Conservation (phyloP, 2,888 invertebrate species). For the Anaspis maculata region DNA sequence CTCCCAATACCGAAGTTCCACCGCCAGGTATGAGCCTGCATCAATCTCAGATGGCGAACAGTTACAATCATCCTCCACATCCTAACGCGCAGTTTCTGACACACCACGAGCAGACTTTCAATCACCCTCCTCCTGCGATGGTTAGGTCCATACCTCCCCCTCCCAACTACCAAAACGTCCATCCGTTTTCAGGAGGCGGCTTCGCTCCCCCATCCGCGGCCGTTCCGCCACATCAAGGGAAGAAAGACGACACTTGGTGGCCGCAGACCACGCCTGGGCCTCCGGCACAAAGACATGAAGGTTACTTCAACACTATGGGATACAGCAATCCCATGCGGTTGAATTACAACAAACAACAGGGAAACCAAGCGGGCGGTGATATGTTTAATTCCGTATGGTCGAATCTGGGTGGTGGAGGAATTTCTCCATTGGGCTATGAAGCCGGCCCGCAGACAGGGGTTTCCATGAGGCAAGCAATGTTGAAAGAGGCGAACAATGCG, state of each 20-base stretch:
- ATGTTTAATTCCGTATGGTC: constrained; percentile 29
- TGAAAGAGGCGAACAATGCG: constrained; percentile 39
- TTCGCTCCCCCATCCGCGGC: not conserved
- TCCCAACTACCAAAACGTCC: not conserved
- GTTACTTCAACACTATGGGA: too few relatives aligned
- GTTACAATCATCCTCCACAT: not conserved
- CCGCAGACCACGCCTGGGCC: constrained; percentile 1
- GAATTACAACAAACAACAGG: constrained; percentile 8
- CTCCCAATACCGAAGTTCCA: constrained; percentile 1
- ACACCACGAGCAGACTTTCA: too few relatives aligned
- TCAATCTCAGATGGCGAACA: not conserved
- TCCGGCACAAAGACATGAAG: too few relatives aligned
- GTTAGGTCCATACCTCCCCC: too few relatives aligned
- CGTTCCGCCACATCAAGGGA: not conserved
- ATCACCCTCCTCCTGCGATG: too few relatives aligned
- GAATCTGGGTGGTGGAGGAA: constrained; percentile 10
- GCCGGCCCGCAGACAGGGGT: constrained; percentile 22
- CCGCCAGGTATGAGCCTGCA: constrained; percentile 2
- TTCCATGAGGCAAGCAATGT: constrained; percentile 39
- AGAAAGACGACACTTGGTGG: not conserved
- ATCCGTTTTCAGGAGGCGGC: too few relatives aligned
- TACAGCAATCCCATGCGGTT: constrained; percentile 2
- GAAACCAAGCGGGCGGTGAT: constrained; percentile 18
- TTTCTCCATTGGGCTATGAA: constrained; percentile 3
- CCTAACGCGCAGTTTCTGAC: not conserved